phyloP scores from a whole-genome alignment of 2,888 invertebrate species.

The Hyposoter dolosus region DNA sequence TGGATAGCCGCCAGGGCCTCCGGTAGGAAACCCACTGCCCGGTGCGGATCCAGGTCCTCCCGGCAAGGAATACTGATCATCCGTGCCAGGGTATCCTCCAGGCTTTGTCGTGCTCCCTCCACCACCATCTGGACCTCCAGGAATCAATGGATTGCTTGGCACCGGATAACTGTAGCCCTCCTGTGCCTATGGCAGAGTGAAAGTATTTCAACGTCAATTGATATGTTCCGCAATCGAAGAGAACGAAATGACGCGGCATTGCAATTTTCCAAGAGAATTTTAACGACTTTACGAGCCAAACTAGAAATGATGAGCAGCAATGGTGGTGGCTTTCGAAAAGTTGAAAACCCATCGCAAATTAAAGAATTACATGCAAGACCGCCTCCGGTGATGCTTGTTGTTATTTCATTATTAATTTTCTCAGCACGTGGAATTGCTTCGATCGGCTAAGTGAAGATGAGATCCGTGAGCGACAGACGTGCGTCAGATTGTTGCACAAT shows the following conservation, averaged over 20 bases:
- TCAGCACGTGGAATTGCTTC: conserved; percentile 59
- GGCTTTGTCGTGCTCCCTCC: conserved; percentile 72
- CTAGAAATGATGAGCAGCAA: conserved; percentile 22
- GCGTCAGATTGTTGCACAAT: conserved; percentile 67
- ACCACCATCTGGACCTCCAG: conserved; percentile 77
- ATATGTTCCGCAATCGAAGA: conserved; percentile 47
- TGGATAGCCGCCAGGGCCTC: conserved; percentile 75
- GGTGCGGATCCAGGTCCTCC: conserved; percentile 73
- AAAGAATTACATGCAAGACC: conserved; percentile 54
- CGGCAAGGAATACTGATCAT: conserved; percentile 70
- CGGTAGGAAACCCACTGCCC: conserved; percentile 74
- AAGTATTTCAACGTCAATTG: conserved; percentile 57
- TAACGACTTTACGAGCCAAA: conserved; percentile 45
- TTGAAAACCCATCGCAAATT: conserved; percentile 30
- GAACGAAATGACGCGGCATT: conserved; percentile 7
- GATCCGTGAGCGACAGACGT: conserved; percentile 61
- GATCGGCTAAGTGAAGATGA: conserved; percentile 29
- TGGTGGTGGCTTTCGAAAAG: conserved; percentile 52
- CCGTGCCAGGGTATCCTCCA: conserved; percentile 72
- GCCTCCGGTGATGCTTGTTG: conserved; percentile 18
- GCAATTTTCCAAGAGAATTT: conserved; percentile 46
- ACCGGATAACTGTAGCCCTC: conserved; percentile 91
- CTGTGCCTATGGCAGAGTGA: conserved; percentile 86
- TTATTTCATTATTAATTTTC: conserved; percentile 48
- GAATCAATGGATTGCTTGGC: conserved; percentile 87